Evolutionary conservation across 2,888 invertebrate species (phyloP).

Genomic region (Alcis repandata): DNA sequence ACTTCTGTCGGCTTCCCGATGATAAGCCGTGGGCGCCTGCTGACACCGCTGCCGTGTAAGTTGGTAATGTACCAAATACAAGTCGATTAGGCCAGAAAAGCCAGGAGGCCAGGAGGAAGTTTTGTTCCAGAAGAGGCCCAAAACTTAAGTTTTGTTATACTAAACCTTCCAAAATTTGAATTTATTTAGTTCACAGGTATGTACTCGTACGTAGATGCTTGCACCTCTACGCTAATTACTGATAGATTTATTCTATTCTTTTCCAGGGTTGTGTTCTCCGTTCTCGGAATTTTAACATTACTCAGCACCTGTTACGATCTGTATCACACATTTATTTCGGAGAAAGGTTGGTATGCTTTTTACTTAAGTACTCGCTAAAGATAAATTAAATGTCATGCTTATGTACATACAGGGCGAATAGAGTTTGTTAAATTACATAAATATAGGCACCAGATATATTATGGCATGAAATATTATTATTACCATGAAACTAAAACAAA

Average conservation of each 20-base stretch:
- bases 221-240: neutral
- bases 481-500: too few species aligned
- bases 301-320: conserved; percentile 62
- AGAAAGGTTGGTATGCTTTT: conserved; percentile 46
- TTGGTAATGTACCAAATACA: neutral
- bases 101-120: too few species aligned
- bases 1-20: conserved; percentile 62
- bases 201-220: neutral
- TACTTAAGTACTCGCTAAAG: conserved; percentile 6
- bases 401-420: too few species aligned
- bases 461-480: too few species aligned
- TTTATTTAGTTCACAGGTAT: too few species aligned
- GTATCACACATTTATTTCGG: conserved; percentile 46
- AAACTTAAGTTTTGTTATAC: too few species aligned
- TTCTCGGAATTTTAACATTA: conserved; percentile 61
- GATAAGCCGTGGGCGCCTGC: conserved; percentile 67
- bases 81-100: too few species aligned
- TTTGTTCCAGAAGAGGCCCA: too few species aligned
- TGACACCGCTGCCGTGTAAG: conserved; percentile 67
- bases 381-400: too few species aligned
- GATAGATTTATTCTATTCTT: conserved; percentile 1
- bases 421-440: too few species aligned
- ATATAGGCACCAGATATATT: too few species aligned
- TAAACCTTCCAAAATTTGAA: too few species aligned
- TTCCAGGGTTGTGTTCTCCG: conserved; percentile 56